phyloP scores from a whole-genome alignment of 1,140 invertebrate genomes.

The Daktulosphaira vitifoliae region DNA sequence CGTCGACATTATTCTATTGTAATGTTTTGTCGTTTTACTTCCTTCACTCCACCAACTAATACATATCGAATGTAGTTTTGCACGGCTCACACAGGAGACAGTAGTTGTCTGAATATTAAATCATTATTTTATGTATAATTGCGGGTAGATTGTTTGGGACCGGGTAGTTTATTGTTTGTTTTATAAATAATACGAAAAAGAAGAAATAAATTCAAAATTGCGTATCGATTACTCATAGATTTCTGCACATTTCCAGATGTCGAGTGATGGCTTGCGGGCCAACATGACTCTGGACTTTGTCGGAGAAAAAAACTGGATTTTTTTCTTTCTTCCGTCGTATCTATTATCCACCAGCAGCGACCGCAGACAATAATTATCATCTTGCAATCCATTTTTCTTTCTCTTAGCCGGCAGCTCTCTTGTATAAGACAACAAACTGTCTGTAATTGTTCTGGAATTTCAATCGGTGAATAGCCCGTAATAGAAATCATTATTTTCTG shows the following conservation, averaged over 20 bases:
- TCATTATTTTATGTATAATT: not conserved
- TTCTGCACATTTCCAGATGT: constrained; percentile 33
- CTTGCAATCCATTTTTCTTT: constrained; percentile 30
- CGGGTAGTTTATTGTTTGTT: constrained; percentile 4
- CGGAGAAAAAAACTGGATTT: constrained; percentile 30
- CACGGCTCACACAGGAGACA: not conserved
- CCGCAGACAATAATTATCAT: constrained; percentile 33
- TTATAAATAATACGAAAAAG: not conserved
- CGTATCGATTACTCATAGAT: constrained; percentile 19
- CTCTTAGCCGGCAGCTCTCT: constrained; percentile 12
- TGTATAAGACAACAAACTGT: not conserved
- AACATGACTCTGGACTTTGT: constrained; percentile 17
- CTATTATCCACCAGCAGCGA: constrained; percentile 6
- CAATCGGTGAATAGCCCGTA: too few relatives aligned
- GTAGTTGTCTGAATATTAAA: not conserved
- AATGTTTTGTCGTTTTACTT: not conserved
- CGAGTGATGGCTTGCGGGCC: constrained; percentile 12
- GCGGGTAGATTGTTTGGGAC: constrained; percentile 23
- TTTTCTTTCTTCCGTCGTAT: not conserved
- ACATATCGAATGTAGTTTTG: not conserved
- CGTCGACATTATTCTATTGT: constrained; percentile 23
- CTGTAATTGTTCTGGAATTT: constrained; percentile 23
- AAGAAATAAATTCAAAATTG: constrained; percentile 15
- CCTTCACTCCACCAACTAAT: not conserved
- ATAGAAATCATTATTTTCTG: too few relatives aligned